phyloP scores from a whole-genome alignment of 92 coral and sea anemone species.

The Micromussa lordhowensis region DNA sequence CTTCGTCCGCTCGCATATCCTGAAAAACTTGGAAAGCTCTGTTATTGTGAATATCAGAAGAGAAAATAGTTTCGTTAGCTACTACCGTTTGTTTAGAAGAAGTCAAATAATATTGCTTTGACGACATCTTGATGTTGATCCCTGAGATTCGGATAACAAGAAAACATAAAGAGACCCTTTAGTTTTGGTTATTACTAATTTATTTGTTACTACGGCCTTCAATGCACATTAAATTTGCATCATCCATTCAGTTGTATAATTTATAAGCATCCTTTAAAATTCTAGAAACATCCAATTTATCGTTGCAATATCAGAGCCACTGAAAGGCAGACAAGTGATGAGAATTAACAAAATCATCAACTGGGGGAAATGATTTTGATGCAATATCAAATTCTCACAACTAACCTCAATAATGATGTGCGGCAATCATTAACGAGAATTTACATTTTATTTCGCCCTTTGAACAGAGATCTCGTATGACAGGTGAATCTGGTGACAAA shows the following conservation, averaged over 20 bases:
- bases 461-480: not conserved
- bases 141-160: not conserved
- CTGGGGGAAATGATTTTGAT: not conserved
- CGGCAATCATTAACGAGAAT: not conserved
- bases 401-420: not conserved
- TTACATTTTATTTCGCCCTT: not conserved
- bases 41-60: not conserved
- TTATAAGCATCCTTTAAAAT: not conserved
- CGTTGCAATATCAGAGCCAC: not conserved
- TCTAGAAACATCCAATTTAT: not conserved
- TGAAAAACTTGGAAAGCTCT: slow-evolving; percentile 16
- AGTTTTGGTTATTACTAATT: not conserved
- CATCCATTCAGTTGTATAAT: not conserved
- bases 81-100: not conserved
- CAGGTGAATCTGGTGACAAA: not conserved
- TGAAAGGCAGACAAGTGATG: no score
- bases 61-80: slow-evolving; percentile 9
- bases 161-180: not conserved
- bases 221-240: not conserved
- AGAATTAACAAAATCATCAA: not conserved
- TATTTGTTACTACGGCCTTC: not conserved
- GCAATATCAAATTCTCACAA: not conserved
- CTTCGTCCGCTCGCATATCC: slow-evolving; percentile 28
- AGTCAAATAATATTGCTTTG: not conserved
- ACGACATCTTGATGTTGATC: not conserved